Evolutionary conservation across 1,140 invertebrate genomes (phyloP).

Genomic region (Drosophila albomicans): DNA sequence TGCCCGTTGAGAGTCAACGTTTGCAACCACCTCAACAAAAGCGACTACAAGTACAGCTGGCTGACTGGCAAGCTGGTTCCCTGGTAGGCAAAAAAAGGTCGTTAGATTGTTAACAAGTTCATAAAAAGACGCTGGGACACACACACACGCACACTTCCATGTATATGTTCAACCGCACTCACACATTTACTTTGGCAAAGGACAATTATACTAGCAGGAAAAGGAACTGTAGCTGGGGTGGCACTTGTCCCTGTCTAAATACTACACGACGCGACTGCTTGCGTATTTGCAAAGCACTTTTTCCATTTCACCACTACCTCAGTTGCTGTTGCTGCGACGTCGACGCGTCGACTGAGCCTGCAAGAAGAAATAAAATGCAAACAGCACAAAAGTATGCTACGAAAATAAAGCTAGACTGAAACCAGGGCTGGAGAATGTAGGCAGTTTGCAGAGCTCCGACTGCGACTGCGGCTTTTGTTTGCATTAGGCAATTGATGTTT

Average conservation of each 20-base stretch:
- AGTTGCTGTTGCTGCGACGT: slow-evolving; percentile 25
- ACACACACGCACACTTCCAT: slow-evolving; percentile 33
- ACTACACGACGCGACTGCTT: slow-evolving; percentile 67
- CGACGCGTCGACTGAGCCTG: background rate
- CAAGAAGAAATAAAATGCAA: slow-evolving; percentile 48
- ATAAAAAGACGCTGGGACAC: slow-evolving; percentile 73
- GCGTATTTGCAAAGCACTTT: slow-evolving; percentile 78
- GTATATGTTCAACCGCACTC: slow-evolving; percentile 16
- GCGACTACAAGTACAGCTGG: slow-evolving; percentile 32
- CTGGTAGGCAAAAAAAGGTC: slow-evolving; percentile 62
- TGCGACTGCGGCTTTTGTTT: slow-evolving; percentile 46
- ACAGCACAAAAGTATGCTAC: slow-evolving; percentile 43
- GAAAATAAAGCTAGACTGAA: slow-evolving; percentile 33
- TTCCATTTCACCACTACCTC: slow-evolving; percentile 47
- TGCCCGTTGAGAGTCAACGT: slow-evolving; percentile 51
- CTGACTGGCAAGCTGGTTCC: slow-evolving; percentile 28
- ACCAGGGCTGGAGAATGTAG: background rate
- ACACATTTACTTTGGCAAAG: background rate
- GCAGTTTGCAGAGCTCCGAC: too few species aligned
- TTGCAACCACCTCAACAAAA: slow-evolving; percentile 30
- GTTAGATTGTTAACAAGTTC: slow-evolving; percentile 83
- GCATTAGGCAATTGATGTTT: slow-evolving; percentile 75
- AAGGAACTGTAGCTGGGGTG: slow-evolving; percentile 5
- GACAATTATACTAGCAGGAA: slow-evolving; percentile 45
- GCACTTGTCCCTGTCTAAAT: slow-evolving; percentile 62